phyloP scores from a whole-genome alignment of 2,797 vertebrate species.

The Choloepus didactylus region DNA sequence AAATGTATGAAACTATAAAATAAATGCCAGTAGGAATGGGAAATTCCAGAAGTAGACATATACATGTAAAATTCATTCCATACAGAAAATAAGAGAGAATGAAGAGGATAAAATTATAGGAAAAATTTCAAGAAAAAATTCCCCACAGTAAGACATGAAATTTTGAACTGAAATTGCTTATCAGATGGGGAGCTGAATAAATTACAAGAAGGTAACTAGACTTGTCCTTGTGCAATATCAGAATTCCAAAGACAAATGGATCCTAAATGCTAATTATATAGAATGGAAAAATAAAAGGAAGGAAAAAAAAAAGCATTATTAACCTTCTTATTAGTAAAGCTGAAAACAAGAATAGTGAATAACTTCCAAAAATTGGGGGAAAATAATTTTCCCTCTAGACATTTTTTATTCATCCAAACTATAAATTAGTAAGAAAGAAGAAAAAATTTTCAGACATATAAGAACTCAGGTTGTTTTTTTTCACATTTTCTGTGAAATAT shows the following conservation, averaged over 20 bases:
- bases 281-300: background rate
- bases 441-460: background rate
- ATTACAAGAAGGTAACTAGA: background rate
- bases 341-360: background rate
- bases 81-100: background rate
- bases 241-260: conserved; percentile 34
- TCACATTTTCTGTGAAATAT: background rate
- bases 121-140: background rate
- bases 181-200: background rate
- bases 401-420: background rate
- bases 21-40: background rate
- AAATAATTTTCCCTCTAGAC: background rate
- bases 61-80: background rate
- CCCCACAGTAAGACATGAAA: background rate
- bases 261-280: background rate
- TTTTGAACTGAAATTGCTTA: conserved; percentile 20
- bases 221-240: background rate
- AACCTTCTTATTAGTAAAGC: background rate
- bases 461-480: background rate
- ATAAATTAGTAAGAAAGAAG: background rate
- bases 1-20: conserved; percentile 31
- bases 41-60: background rate
- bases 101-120: background rate
- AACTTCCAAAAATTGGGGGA: background rate
- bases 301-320: background rate